Conservation (phyloP, 2,113 vertebrate species). For the Oreochromis aureus region DNA sequence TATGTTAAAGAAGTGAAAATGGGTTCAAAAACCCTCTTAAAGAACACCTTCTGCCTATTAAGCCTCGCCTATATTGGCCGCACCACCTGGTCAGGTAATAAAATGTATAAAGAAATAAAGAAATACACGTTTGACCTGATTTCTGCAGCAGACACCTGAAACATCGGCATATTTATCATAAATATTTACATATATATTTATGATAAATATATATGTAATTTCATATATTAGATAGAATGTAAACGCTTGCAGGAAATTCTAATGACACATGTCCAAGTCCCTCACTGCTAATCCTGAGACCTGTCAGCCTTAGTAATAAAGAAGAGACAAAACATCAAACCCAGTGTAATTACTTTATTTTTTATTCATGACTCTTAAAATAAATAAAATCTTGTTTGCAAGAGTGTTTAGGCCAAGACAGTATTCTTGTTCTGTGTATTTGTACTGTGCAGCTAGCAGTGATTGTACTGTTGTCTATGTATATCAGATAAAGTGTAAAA, state of each 20-base stretch:
- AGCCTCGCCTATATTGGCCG: fast-evolving
- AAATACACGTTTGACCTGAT: fast-evolving
- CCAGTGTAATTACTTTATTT: not conserved
- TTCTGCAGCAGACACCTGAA: not conserved
- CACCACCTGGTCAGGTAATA: not conserved
- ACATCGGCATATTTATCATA: not conserved
- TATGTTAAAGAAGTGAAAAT: not conserved
- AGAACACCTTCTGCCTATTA: fast-evolving
- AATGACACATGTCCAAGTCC: not conserved
- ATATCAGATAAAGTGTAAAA: not conserved
- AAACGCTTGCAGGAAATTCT: not conserved
- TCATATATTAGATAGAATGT: not conserved
- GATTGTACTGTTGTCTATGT: too few relatives aligned
- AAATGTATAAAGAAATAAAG: not conserved
- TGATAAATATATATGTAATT: too few relatives aligned
- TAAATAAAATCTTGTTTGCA: not conserved
- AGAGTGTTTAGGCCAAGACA: not conserved
- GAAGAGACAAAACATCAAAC: not conserved
- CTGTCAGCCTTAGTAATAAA: not conserved
- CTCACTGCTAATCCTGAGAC: not conserved
- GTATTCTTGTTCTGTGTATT: too few relatives aligned
- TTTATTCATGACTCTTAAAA: not conserved
- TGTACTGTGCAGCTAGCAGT: too few relatives aligned
- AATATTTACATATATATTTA: not conserved
- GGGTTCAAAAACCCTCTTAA: not conserved